Percentiles rank a stretch among this genome's conserved stretches.
phyloP scores from a whole-genome alignment of 2,888 invertebrate genomes.

The Epistrophe eligans region DNA sequence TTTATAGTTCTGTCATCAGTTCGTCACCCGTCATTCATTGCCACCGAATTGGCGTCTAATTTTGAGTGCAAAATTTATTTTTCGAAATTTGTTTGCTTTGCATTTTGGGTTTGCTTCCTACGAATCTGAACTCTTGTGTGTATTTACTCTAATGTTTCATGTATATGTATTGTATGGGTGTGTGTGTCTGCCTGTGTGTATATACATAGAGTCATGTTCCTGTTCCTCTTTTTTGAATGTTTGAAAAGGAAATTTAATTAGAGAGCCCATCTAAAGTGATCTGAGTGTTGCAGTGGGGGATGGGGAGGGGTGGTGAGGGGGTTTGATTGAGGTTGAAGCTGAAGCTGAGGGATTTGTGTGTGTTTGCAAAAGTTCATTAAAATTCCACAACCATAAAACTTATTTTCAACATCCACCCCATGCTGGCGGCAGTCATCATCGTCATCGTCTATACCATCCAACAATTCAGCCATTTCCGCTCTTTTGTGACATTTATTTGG shows the following conservation, averaged over 20 bases:
- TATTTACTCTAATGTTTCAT: not conserved
- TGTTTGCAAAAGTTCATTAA: conserved; percentile 69
- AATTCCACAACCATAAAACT: conserved; percentile 71
- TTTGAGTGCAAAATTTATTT: conserved; percentile 48
- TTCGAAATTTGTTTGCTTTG: conserved; percentile 51
- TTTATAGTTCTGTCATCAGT: conserved; percentile 3
- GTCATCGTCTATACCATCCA: not conserved
- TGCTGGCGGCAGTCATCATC: not conserved
- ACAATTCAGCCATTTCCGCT: conserved; percentile 53
- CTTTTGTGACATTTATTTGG: conserved; percentile 67
- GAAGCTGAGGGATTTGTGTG: conserved; percentile 2
- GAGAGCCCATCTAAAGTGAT: conserved; percentile 51
- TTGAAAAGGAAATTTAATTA: conserved; percentile 72
- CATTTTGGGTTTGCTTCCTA: conserved; percentile 29
- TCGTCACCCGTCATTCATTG: conserved; percentile 14
- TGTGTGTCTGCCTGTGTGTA: not conserved
- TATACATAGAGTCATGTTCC: not conserved
- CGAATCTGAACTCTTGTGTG: not conserved
- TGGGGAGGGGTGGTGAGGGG: not conserved
- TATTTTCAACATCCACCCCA: conserved; percentile 21
- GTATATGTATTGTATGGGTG: no score
- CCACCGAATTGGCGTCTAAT: conserved; percentile 54
- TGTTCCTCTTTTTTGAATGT: conserved; percentile 37
- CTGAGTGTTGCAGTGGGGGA: not conserved
- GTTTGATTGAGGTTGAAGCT: not conserved